Base-by-base conservation (phyloP, 2,888 invertebrate genomes). In the Xestia sexstrigata region DNA sequence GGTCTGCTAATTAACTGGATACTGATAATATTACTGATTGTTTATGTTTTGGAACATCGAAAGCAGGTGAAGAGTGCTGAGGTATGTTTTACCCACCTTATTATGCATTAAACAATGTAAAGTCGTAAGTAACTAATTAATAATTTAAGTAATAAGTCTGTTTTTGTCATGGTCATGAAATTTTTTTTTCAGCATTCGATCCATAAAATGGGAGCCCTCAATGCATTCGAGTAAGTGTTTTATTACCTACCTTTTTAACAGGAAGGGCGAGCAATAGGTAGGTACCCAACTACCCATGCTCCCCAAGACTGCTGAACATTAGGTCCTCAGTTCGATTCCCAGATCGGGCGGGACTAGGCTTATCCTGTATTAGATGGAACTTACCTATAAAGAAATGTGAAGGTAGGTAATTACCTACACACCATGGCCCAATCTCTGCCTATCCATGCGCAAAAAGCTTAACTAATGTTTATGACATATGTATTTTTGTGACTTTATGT, bases 181-280 rank as follows among this genome's bases (percentile, higher is more conserved):
- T 26, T 13, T 35, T 23, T 83, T 81, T 87, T 85, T 76, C 92
- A 95, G 94, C 94, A 95, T 87, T 92, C 95, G 0, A 94, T 95
- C 67, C 94, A 94, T 85, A 93, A 93, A 80, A 74, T 92, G 69
- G 94, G 94, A 39, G 88, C 88, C 17, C 72, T 95, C 17, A 89
- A 89, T 75, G 95, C 94, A 2, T 95, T 88, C 78, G 93, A 93
- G 95, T 95, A 88, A 94, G 95, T 93, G 81, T 45, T n/a, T 45
- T 15, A 42, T 45, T 45, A 49, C 1, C 9, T 20, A 55, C 0
- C 0, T 73, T 23, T 39, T 42, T 62, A 35, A 62, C 20, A 62
- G 20, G 35, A 35, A 17, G 1, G 60, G 30, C 8, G 1, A 30
- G 30, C 8, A 30, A n/a, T n/a, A n/a, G n/a, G n/a, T n/a, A n/a